Evolutionary conservation across 2,113 vertebrate genomes (phyloP), one percentile per base, ranked within the genome.

Genomic region (Microcebus griseorufus): DNA sequence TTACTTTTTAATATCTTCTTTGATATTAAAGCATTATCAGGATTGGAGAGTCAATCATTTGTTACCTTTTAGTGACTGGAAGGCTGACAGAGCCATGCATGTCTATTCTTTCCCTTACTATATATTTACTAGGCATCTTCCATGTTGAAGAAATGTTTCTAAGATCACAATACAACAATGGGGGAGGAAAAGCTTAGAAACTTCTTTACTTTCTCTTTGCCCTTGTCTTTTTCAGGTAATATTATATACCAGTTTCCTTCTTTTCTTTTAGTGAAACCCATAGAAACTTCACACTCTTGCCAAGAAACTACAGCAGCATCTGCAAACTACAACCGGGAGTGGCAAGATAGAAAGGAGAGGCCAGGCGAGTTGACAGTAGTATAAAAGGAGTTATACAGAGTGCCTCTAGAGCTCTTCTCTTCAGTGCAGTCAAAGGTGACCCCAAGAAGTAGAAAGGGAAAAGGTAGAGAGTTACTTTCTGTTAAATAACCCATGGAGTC

Each of bases 401-500:
- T 12, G 18, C 27, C 93, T 53, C 39, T 12, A 53, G 37, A 39
- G 12, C 37, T 84, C 67, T 95, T 39, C 65, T 45, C 27, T 72
- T 75, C 32, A 39, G 18, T 20, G 34, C 29, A 65, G 55, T 75
- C 39, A 91, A 85, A 82, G 34, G 37, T 8, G 16, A 95, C n/a
- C 55, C 75, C 14, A 58, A 20, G 53, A 80, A 79, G 67, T 58
- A 10, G 4, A 51, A 45, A 90, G 4, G 18, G n/a, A 81, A 85
- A 72, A 85, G 22, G 29, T 76, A 80, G 51, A 88, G 5, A 88
- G 20, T 22, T 58, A 29, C 23, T 85, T 82, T 72, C 67, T 95
- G 8, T 81, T 72, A 88, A 88, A 62, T 60, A 90, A 94, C n/a
- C 20, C n/a, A 6, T 20, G n/a, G 27, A 17, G 64, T 75, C 53